These are phyloP conservation scores for Xenopus borealis DNA, from an alignment of 2,113 vertebrate species.

Conservation along the genomic window DNA sequence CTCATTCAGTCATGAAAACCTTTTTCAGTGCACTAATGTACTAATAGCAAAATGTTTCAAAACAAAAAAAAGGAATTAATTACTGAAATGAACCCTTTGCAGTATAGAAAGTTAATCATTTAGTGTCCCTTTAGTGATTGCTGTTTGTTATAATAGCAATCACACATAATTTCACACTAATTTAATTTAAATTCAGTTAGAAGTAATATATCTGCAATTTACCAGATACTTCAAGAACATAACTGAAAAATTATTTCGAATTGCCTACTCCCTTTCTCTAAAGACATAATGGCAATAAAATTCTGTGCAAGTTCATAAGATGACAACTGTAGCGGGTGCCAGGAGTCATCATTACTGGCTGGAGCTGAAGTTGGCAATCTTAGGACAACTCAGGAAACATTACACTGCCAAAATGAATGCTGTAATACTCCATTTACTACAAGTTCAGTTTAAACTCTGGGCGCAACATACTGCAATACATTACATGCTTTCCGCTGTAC, in stretches of 20 bases:
- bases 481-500: too few species aligned
- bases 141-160: conserved; percentile 22
- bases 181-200: conserved; percentile 41
- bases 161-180: conserved; percentile 42
- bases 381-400: conserved; percentile 4
- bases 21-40: not conserved
- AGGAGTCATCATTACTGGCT: conserved; percentile 14
- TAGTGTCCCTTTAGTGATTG: conserved; percentile 22
- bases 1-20: not conserved
- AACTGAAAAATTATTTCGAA: conserved; percentile 39
- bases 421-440: not conserved
- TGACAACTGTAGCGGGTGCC: conserved; percentile 1
- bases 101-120: conserved; percentile 17
- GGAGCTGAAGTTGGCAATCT: conserved; percentile 10
- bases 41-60: not conserved
- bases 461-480: too few species aligned
- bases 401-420: not conserved
- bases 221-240: conserved; percentile 27
- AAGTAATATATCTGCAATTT: conserved; percentile 25
- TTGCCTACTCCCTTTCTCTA: conserved; percentile 10
- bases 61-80: conserved; percentile 12
- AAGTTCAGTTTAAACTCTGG: not conserved
- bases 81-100: conserved; percentile 33
- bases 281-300: conserved; percentile 5
- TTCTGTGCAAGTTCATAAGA: conserved; percentile 3